Base-by-base conservation (phyloP, 2,888 invertebrate genomes). In the Adelphocoris suturalis region DNA sequence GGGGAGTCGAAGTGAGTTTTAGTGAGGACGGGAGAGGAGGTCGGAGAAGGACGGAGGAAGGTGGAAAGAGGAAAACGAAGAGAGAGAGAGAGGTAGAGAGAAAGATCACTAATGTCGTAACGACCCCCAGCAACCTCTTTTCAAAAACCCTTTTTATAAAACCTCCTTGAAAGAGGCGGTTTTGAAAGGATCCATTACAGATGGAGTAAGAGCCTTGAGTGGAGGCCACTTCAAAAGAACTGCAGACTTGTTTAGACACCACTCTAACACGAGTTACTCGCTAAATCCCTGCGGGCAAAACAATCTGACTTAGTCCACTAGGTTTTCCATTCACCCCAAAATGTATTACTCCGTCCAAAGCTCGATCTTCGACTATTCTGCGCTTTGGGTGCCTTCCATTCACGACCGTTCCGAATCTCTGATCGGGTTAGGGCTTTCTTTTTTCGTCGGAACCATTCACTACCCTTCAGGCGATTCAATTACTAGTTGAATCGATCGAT, bases 121-220 rank as follows among this genome's bases (percentile, higher is more conserved):
- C 86, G 78, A 90, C 90, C 90, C 46, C 89, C 80, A 78, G 89
- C 89, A 68, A 75, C 89, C 89, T 89, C 89, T 90, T 90, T 90
- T 86, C 86, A 90, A 88, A 88, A 76, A 78, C 81, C 76, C 89
- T 84, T 90, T 86, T 90, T 90, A 86, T 80, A 86, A 90, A 90
- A 90, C 85, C 90, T 78, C 76, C 86, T 86, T 90, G 85, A 86
- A 89, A 89, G 80, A 80, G 80, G 88, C 46, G 86, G 82, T 55
- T 90, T 90, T 90, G 90, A 90, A 90, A 90, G 90, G 90, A 90
- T 90, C 90, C 90, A 90, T 90, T 90, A 90, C 90, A 90, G 90
- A 90, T 90, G 80, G 90, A 86, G 89, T 89, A 89, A 90, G 90
- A 86, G 90, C 89, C 52, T 89, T 47, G 89, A 89, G 90, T 89